These are phyloP conservation scores for Corapipo altera DNA, from an alignment of 2,113 vertebrate species.

Conservation along the genomic window DNA sequence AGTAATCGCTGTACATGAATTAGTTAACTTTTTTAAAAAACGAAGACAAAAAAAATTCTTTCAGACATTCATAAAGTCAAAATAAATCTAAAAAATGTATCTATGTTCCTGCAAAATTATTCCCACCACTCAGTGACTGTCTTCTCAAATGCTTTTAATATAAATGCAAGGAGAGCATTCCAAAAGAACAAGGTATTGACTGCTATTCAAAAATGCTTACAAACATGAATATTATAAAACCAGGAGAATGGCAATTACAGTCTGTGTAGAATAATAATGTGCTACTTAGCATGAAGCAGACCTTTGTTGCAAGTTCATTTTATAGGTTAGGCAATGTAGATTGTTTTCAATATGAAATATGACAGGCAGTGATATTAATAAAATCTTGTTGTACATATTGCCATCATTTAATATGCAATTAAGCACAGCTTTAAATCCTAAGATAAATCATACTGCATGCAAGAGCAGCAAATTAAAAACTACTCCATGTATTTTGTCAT, in stretches of 20 bases:
- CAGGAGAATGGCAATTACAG: slow-evolving; percentile 9
- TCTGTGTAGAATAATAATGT: slow-evolving; percentile 36
- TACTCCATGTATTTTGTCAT: background rate
- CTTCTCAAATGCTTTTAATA: background rate
- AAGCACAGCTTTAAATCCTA: slow-evolving; percentile 16
- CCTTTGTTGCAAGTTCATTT: slow-evolving; percentile 23
- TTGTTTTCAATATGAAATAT: slow-evolving; percentile 33
- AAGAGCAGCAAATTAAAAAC: slow-evolving; percentile 23
- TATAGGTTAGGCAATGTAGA: background rate
- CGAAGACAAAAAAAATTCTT: background rate
- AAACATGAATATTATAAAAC: slow-evolving; percentile 13
- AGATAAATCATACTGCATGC: background rate
- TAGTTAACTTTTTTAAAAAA: background rate
- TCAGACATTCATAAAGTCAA: background rate
- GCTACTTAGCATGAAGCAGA: background rate
- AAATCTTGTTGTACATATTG: slow-evolving; percentile 8
- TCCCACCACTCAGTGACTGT: background rate
- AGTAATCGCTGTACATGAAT: background rate
- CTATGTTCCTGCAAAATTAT: background rate
- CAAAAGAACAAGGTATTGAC: background rate
- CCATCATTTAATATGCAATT: background rate
- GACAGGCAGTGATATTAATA: background rate
- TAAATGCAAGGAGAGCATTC: background rate
- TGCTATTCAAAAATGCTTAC: slow-evolving; percentile 7
- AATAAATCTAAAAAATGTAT: background rate